These are phyloP conservation scores for Solea senegalensis DNA, from an alignment of 2,113 vertebrate species.

Conservation along the genomic window DNA sequence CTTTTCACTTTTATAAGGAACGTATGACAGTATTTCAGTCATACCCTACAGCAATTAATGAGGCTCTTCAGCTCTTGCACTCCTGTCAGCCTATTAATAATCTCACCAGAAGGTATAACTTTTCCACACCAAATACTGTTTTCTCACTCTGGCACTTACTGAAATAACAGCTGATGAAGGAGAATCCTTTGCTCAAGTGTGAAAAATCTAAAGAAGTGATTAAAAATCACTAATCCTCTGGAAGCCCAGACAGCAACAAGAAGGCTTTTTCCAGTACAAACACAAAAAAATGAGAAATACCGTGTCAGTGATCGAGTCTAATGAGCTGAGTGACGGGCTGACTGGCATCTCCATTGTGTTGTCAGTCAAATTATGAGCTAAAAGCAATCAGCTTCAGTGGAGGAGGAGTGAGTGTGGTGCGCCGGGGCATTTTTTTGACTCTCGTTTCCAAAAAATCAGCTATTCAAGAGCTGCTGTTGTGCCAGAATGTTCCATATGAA, in stretches of 20 bases:
- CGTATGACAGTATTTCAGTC: slow-evolving; percentile 41
- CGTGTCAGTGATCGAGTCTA: slow-evolving; percentile 52
- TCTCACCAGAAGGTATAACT: slow-evolving; percentile 48
- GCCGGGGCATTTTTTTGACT: slow-evolving; percentile 7
- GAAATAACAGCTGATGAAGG: slow-evolving; percentile 34
- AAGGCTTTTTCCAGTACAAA: slow-evolving; percentile 16
- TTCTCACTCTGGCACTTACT: slow-evolving; percentile 23
- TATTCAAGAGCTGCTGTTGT: slow-evolving; percentile 27
- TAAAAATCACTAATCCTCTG: slow-evolving; percentile 43
- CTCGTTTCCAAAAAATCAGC: not conserved
- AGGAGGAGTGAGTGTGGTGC: not conserved
- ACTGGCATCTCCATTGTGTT: slow-evolving; percentile 42
- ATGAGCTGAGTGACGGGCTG: slow-evolving; percentile 54
- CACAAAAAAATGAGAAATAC: slow-evolving; percentile 22
- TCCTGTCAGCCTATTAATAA: slow-evolving; percentile 56
- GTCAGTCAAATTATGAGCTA: slow-evolving; percentile 43
- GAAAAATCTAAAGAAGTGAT: slow-evolving; percentile 41
- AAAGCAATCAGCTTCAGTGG: slow-evolving; percentile 32
- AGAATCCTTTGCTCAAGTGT: slow-evolving; percentile 14
- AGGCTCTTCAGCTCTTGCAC: slow-evolving; percentile 38
- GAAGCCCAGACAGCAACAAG: slow-evolving; percentile 22
- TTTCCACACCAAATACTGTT: slow-evolving; percentile 44
- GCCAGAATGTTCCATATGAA: slow-evolving; percentile 15
- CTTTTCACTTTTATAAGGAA: slow-evolving; percentile 28
- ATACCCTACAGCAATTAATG: slow-evolving; percentile 51